Base-by-base conservation (phyloP, 2,888 invertebrate genomes). In the Phrixothrix hirtus region DNA sequence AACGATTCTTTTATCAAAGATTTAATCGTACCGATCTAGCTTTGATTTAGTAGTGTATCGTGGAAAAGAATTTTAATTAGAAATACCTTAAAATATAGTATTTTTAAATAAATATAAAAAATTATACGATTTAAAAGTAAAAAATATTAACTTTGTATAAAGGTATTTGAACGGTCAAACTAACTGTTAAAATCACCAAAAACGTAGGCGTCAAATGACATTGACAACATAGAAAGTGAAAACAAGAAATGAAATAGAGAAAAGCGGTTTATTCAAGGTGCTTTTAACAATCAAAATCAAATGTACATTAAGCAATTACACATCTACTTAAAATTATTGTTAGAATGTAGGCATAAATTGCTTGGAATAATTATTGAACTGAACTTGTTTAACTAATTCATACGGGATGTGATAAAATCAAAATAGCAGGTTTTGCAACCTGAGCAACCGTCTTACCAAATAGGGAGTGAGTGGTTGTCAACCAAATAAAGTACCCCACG, bases 141-240 rank as follows among this genome's bases (percentile, higher is more conserved):
- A n/a, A n/a, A n/a, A n/a, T n/a, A n/a, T n/a, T n/a, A n/a, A n/a
- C n/a, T n/a, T n/a, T n/a, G 21, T 21, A 7, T 27, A 41, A 41
- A 51, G 45, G 51, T 51, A 41, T 45, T 39, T 45, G 51, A 51
- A 51, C 51, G 51, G 51, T 51, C 51, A 51, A 50, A 5, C 10
- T 51, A 51, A 51, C 51, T 45, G 51, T 50, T 50, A 11, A 37
- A 37, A 10, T 29, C 27, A 31, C 4, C 9, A 41, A 52, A 44
- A 41, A 29, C 30, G 52, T 52, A 34, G 52, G 52, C 35, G 52
- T n/a, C 13, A 29, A 17, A 14, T 21, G 45, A 37, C 45, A 45
- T 38, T 41, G 41, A 41, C 41, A 31, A 32, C 10, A 17, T 16
- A 14, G 31, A 38, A 46, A 46, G 46, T 46, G 32, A 46, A 36